Conservation (phyloP, 2,888 invertebrate genomes). For the Polymixis lichenea region DNA sequence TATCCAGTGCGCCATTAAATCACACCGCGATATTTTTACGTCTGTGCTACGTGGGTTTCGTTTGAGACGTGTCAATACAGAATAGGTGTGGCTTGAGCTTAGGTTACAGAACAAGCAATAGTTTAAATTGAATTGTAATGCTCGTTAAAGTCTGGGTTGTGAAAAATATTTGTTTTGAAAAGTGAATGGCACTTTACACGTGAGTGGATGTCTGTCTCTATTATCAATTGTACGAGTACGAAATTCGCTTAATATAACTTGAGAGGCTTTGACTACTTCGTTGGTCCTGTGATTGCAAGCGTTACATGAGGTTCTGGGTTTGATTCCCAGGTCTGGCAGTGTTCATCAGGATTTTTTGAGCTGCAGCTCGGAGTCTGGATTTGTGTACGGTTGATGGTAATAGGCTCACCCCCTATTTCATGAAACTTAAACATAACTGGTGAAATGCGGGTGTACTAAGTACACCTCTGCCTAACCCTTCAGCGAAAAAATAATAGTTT, state of each 20-base stretch:
- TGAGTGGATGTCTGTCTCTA: no score
- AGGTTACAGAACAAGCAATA: conserved; percentile 25
- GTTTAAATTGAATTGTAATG: conserved; percentile 32
- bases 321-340: not conserved
- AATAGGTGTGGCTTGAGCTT: conserved; percentile 39
- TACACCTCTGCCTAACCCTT: not conserved
- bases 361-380: not conserved
- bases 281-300: not conserved
- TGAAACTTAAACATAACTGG: not conserved
- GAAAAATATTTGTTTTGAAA: conserved; percentile 25
- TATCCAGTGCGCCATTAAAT: no score
- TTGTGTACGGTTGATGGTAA: not conserved
- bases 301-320: no score
- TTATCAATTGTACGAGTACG: not conserved
- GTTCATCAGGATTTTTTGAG: not conserved
- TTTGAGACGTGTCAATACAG: conserved; percentile 40
- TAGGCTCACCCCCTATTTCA: not conserved
- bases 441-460: not conserved
- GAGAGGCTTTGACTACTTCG: not conserved
- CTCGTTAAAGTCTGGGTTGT: conserved; percentile 23
- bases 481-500: no score
- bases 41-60: conserved; percentile 7
- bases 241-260: not conserved
- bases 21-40: no score
- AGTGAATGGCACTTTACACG: conserved; percentile 4